A percentile compares a stretch with the other conserved stretches of the same genome.
phyloP scores from a whole-genome alignment of 2,797 vertebrate species.

The Apogon hyalosoma region DNA sequence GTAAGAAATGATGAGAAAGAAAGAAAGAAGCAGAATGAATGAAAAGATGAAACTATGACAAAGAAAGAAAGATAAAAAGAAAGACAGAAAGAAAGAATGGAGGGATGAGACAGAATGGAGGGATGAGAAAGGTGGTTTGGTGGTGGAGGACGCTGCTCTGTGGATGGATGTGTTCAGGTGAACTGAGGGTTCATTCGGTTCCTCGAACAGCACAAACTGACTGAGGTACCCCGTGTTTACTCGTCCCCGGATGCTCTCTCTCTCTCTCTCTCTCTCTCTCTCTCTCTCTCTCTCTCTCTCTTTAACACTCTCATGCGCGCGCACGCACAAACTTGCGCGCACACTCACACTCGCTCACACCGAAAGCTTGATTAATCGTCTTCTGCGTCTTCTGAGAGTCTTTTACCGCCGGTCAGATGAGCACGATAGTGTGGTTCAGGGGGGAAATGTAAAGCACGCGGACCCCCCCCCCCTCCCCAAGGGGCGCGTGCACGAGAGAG shows the following conservation, averaged over 20 bases:
- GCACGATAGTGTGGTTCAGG: constrained; percentile 20
- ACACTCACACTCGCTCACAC: neutral
- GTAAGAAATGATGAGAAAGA: too few relatives aligned
- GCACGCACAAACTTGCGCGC: constrained; percentile 16
- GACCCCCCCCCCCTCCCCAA: constrained; percentile 67
- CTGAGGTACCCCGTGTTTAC: constrained; percentile 20
- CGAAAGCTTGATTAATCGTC: constrained; percentile 33
- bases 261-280: neutral
- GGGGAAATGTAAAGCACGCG: constrained; percentile 69
- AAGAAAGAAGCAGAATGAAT: too few relatives aligned
- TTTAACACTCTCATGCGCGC: neutral
- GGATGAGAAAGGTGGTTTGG: neutral
- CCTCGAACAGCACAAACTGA: too few relatives aligned
- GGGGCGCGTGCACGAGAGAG: constrained; percentile 51
- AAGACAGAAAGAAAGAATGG: too few relatives aligned
- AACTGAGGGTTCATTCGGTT: constrained; percentile 47
- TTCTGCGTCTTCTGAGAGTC: constrained; percentile 21
- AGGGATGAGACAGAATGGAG: neutral
- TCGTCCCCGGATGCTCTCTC: neutral
- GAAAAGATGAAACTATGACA: too few relatives aligned
- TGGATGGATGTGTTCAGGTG: constrained; percentile 14
- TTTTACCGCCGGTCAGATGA: constrained; percentile 20
- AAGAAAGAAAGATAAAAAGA: too few relatives aligned
- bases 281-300: neutral
- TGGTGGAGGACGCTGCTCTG: constrained; percentile 4